Evolutionary conservation across 37 sponge, comb jelly and placozoan genomes (phyloP), one percentile per base, ranked within the genome.

Genomic region (Oopsacas minuta): DNA sequence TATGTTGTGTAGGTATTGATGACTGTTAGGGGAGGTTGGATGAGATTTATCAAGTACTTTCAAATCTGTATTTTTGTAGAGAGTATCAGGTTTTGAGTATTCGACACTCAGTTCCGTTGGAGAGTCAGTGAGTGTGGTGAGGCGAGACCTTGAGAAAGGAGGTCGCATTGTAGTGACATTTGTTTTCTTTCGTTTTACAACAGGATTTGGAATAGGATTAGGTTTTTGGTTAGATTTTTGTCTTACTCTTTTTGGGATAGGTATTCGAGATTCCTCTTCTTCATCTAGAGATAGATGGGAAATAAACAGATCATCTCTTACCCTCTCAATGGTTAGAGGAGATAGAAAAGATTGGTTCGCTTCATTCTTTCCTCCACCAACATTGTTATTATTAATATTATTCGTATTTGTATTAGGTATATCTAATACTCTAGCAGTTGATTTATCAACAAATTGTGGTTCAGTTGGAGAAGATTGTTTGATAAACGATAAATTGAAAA

Each of bases 81-180:
- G 75, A 20, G 75, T 25, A 12, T 3, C 7, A 25, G 20, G 20
- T 5, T 61, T 25, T 25, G 75, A 10, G 20, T 61, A 25, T 3
- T 61, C 28, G 22, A 10, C 30, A n/a, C 28, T n/a, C 5, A 34
- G 7, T 10, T 61, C 75, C 28, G 75, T 25, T 3, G 75, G 5
- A n/a, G 22, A 20, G 22, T 61, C 75, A 20, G 75, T 61, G 17
- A 61, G 5, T 5, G 75, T 61, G 5, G 28, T 34, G 30, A 61
- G 75, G 5, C 75, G 75, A 61, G 75, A 61, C 22, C 75, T 61
- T 3, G 75, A 61, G 75, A 61, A 61, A 20, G 75, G 75, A n/a
- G 75, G 75, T 3, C 75, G 75, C 75, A 61, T 61, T n/a, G 75
- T 61, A 61, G 75, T 61, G 22, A 61, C 75, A n/a, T 10, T 61